These are phyloP conservation scores for Balanococcus diminutus DNA, from an alignment of 2,888 invertebrate genomes.

Conservation along the genomic window DNA sequence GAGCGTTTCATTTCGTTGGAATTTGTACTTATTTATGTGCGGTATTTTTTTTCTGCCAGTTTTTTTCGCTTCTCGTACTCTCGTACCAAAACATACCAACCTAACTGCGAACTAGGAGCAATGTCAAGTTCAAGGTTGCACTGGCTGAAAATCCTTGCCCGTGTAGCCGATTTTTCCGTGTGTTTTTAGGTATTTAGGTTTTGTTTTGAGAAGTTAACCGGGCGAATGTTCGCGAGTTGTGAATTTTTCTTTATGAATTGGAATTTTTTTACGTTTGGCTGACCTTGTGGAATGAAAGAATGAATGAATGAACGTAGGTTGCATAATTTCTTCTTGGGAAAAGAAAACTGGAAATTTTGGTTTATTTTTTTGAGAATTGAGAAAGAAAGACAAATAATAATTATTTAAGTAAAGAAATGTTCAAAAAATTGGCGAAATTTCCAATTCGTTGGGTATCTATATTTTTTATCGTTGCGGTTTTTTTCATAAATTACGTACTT, in stretches of 20 bases:
- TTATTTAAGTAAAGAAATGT: too few species aligned
- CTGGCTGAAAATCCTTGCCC: not conserved
- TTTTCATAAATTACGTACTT: not conserved
- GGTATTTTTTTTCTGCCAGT: not conserved
- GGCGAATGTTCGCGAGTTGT: not conserved
- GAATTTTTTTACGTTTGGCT: not conserved
- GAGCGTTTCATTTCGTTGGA: not conserved
- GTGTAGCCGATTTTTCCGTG: not conserved
- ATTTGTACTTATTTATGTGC: not conserved
- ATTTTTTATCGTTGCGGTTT: not conserved
- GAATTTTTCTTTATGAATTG: not conserved
- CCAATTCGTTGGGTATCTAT: too few species aligned
- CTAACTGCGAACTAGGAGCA: not conserved
- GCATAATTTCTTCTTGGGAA: too few species aligned
- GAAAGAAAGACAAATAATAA: too few species aligned
- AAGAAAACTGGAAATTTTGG: too few species aligned
- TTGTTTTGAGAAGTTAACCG: not conserved
- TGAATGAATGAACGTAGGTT: not conserved
- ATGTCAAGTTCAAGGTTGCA: slow-evolving; percentile 32
- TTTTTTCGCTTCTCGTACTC: too few species aligned
- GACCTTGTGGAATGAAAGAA: not conserved
- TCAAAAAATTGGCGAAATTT: too few species aligned
- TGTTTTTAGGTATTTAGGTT: not conserved
- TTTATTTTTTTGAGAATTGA: too few species aligned
- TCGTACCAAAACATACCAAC: not conserved